Percentiles rank a stretch among this genome's conserved stretches.
Conservation (phyloP, 1,140 invertebrate genomes). For the Diorhabda carinulata region DNA sequence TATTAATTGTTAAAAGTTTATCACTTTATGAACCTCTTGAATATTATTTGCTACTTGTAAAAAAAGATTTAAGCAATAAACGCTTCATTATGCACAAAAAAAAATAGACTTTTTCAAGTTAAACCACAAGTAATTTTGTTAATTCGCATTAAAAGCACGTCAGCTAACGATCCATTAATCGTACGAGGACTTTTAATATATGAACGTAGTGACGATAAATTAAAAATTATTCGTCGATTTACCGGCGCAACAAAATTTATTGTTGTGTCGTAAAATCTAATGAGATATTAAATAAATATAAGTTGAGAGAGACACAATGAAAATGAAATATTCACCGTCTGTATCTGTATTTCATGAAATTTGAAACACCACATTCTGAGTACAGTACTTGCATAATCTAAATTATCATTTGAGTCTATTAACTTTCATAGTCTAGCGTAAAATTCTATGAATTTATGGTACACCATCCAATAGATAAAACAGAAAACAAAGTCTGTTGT, state of each 20-base stretch:
- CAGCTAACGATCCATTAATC: not conserved
- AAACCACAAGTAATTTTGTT: not conserved
- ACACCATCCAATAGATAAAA: too few relatives aligned
- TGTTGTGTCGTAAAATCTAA: conserved; percentile 2
- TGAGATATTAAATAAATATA: conserved; percentile 1
- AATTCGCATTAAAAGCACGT: not conserved
- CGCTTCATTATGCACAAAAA: too few relatives aligned
- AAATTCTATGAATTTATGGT: too few relatives aligned
- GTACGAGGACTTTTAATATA: not conserved
- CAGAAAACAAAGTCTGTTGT: too few relatives aligned
- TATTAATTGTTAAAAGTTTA: too few relatives aligned
- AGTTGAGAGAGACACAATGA: not conserved
- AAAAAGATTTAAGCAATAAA: too few relatives aligned
- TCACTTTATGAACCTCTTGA: too few relatives aligned
- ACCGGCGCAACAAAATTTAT: not conserved
- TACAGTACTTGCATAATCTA: conserved; percentile 2
- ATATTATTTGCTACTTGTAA: too few relatives aligned
- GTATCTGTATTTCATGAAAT: not conserved
- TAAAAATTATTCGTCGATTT: not conserved
- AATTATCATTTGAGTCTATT: not conserved
- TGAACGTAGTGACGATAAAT: not conserved
- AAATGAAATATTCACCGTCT: not conserved
- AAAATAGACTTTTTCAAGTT: too few relatives aligned
- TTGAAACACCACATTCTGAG: not conserved
- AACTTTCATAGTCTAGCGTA: not conserved